Percentiles rank a stretch among this genome's conserved stretches.
These are phyloP conservation scores for Sphaerodactylus townsendi DNA, from an alignment of 2,113 vertebrate genomes.

Conservation along the genomic window DNA sequence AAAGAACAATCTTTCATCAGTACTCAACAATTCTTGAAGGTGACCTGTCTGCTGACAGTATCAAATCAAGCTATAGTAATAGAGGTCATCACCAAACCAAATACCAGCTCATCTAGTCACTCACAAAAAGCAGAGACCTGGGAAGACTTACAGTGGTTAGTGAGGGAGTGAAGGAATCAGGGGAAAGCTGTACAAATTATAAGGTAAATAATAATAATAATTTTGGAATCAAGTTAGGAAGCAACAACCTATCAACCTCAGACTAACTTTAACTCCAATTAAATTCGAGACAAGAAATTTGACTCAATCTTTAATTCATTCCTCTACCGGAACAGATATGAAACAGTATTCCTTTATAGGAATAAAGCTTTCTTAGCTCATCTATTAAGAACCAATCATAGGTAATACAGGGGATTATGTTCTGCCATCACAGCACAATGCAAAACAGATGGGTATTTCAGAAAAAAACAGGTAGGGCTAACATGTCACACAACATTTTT, in stretches of 20 bases:
- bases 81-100: conserved; percentile 22
- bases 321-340: neutral
- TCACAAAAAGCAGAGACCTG: neutral
- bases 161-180: neutral
- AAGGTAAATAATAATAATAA: neutral
- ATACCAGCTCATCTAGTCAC: neutral
- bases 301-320: neutral
- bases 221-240: neutral
- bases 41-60: neutral
- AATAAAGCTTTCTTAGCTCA: neutral
- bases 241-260: neutral
- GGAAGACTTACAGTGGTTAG: fast-evolving
- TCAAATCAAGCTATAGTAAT: neutral
- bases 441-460: neutral
- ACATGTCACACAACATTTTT: neutral
- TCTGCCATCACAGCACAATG: neutral
- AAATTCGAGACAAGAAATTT: fast-evolving
- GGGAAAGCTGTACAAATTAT: neutral
- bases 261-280: neutral
- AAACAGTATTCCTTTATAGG: neutral
- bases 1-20: conserved; percentile 17
- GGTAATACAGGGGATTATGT: neutral
- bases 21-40: conserved; percentile 13
- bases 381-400: neutral
- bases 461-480: neutral